Base-by-base conservation (phyloP, 2,113 vertebrate species). In the Amphilophus citrinellus region DNA sequence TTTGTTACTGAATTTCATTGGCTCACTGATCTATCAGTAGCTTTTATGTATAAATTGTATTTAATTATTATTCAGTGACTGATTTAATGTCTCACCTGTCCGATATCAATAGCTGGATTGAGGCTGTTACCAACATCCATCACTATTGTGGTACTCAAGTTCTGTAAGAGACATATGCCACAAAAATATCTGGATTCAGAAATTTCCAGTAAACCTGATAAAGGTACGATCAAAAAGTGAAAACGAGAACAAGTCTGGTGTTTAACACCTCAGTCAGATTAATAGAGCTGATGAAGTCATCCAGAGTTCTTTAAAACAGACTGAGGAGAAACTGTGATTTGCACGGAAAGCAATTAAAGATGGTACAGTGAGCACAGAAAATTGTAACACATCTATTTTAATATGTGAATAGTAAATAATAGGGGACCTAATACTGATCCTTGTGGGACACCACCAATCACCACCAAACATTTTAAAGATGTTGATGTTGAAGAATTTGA, bases 71-170 rank as follows among this genome's bases (percentile, higher is more conserved):
- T 66, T 24, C 44, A 66, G 24, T 47, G 22, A 73, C 7, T 3
- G 11, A 50, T 10, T 7, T 14, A 11, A 1, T 3, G 18, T 66
- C 87, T 63, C 91, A 98, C 98, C 96, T 99, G 98, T 65, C 98
- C 98, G 56, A 99, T 97, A 84, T 99, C 98, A 11, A 99, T 96
- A 10, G 98, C 98, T 32, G 98, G 98, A 87, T 99, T 99, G 82
- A 99, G 94, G 78, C 98, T 99, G 82, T 92, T 95, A 10, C 98
- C 98, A 3, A 99, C 98, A 80, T 99, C 98, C 98, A 99, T 99
- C 79, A 99, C 98, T 2, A 99, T 97, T 79, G 98, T 97, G 17
- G 97, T 97, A 58, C 97, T 97, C 79, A 99, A 90, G 79, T 98
- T 99, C 98, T 99, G 65, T n/a, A 82, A 61, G 10, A 83, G 22